These are phyloP conservation scores for Cydia pomonella DNA, from an alignment of 1,140 invertebrate genomes.

Conservation along the genomic window DNA sequence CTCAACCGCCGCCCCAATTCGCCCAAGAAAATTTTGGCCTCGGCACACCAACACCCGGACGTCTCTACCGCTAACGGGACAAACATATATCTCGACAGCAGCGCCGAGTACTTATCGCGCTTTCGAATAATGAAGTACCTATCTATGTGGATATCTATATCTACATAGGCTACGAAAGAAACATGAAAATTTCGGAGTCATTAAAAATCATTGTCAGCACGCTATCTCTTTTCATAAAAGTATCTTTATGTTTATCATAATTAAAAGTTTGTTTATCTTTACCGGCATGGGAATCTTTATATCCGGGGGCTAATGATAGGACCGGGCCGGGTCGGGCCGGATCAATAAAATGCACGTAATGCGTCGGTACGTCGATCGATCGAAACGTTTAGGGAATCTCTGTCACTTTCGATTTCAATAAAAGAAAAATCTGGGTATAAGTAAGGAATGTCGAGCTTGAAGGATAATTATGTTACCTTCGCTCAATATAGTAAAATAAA, in stretches of 20 bases:
- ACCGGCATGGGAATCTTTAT: not conserved
- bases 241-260: not conserved
- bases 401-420: not conserved
- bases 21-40: no score
- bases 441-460: no score
- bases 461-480: no score
- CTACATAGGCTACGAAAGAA: no score
- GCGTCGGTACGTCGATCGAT: not conserved
- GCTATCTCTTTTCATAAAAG: not conserved
- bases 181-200: not conserved
- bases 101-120: no score
- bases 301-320: not conserved
- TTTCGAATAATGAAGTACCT: no score
- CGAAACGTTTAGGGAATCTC: not conserved
- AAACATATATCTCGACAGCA: no score
- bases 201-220: not conserved
- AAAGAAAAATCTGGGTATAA: not conserved
- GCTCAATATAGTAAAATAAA: no score
- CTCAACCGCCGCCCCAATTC: no score
- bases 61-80: no score
- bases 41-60: no score
- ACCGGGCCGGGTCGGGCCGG: not conserved
- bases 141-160: no score
- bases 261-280: not conserved
- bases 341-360: constrained; percentile 9